phyloP scores from a whole-genome alignment of 2,888 invertebrate species.

The Tanaodytes sp. region DNA sequence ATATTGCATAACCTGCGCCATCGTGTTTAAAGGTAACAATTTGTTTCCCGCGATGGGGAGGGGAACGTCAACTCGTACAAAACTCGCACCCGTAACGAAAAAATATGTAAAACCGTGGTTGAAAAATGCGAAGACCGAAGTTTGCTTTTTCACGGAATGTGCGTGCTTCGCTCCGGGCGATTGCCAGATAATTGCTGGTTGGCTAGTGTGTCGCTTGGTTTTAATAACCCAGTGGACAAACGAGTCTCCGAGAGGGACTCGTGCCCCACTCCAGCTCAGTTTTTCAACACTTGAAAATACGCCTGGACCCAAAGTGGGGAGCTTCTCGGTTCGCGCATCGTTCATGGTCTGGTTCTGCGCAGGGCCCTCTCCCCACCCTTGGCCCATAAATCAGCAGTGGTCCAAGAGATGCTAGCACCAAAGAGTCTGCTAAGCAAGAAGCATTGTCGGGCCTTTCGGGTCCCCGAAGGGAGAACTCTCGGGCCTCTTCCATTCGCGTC shows the following conservation, averaged over 20 bases:
- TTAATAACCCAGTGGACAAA: constrained; percentile 72
- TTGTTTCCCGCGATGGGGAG: neutral
- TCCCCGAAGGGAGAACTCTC: too few species aligned
- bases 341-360: constrained; percentile 62
- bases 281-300: constrained; percentile 27
- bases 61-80: neutral
- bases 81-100: neutral
- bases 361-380: constrained; percentile 64
- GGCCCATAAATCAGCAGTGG: constrained; percentile 64
- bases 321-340: constrained; percentile 18
- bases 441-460: constrained; percentile 54
- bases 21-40: neutral
- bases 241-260: constrained; percentile 64
- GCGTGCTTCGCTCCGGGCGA: constrained; percentile 65
- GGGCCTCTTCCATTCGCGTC: too few species aligned
- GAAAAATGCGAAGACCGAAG: neutral
- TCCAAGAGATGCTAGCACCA: neutral
- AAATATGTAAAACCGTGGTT: neutral
- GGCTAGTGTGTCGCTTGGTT: constrained; percentile 70
- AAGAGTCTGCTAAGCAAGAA: neutral
- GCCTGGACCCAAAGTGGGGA: constrained; percentile 47
- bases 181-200: constrained; percentile 71
- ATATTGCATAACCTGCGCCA: constrained; percentile 68
- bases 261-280: neutral
- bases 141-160: constrained; percentile 21